phyloP scores from a whole-genome alignment of 2,797 vertebrate genomes.

The Eulemur albifrons region DNA sequence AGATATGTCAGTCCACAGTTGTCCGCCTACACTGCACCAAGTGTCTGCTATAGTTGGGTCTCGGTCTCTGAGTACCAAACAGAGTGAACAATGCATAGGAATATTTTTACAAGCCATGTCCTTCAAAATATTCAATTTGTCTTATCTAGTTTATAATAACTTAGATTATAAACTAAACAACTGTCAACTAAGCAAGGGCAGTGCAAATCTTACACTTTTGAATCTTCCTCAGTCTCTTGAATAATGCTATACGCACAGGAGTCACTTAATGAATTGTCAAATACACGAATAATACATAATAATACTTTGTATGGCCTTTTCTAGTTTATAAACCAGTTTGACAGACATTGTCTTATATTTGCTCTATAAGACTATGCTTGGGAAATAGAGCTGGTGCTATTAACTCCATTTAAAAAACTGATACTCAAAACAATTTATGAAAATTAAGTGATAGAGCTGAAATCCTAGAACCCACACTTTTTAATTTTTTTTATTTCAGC shows the following conservation, averaged over 20 bases:
- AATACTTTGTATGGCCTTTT: not conserved
- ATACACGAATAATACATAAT: not conserved
- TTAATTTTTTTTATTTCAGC: too few relatives aligned
- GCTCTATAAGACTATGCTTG: not conserved
- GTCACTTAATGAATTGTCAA: slow-evolving; percentile 23
- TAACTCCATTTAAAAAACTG: not conserved
- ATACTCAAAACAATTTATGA: not conserved
- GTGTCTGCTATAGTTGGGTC: not conserved
- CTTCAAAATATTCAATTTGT: slow-evolving; percentile 57
- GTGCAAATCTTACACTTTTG: not conserved
- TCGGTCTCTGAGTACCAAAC: not conserved
- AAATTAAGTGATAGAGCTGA: not conserved
- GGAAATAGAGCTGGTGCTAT: slow-evolving; percentile 8
- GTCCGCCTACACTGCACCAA: too few relatives aligned
- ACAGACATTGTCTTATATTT: slow-evolving; percentile 29
- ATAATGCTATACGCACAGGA: not conserved
- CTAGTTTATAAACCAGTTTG: slow-evolving; percentile 24
- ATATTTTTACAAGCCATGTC: not conserved
- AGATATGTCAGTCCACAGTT: not conserved
- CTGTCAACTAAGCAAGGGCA: slow-evolving; percentile 28
- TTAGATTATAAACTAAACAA: slow-evolving; percentile 52
- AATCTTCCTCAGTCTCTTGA: slow-evolving; percentile 23
- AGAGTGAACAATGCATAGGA: not conserved
- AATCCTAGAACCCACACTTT: not conserved
- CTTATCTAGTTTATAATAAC: slow-evolving; percentile 24